These are phyloP conservation scores for Bellardia bayeri DNA, from an alignment of 2,888 invertebrate genomes.

Conservation along the genomic window DNA sequence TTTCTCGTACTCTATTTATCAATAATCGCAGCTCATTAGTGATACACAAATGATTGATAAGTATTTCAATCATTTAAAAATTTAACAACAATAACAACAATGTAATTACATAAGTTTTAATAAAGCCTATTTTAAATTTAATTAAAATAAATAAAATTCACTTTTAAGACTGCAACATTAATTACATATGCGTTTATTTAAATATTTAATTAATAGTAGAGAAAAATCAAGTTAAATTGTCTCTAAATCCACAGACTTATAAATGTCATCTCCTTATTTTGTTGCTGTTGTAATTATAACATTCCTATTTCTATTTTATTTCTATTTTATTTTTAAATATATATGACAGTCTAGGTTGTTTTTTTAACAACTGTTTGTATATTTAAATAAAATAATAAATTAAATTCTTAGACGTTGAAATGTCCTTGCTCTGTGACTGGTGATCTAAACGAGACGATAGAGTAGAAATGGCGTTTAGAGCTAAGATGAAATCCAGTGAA, in stretches of 20 bases:
- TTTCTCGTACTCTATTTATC: too few relatives aligned
- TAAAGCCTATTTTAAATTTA: neutral
- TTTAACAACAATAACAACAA: neutral
- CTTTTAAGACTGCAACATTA: neutral
- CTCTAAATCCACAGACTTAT: conserved; percentile 11
- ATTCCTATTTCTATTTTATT: too few relatives aligned
- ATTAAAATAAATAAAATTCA: neutral
- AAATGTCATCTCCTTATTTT: conserved; percentile 29
- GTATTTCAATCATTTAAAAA: too few relatives aligned
- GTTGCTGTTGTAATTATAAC: conserved; percentile 17
- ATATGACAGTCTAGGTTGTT: neutral
- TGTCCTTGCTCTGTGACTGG: conserved; percentile 29
- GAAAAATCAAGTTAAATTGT: conserved; percentile 8
- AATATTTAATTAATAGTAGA: neutral
- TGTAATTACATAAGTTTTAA: neutral
- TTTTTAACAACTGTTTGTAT: neutral
- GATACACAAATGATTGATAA: too few relatives aligned
- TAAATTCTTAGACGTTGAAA: conserved; percentile 39
- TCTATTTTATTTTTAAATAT: conserved; percentile 28
- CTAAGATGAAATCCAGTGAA: conserved; percentile 43
- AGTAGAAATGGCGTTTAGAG: conserved; percentile 26
- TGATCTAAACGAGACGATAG: conserved; percentile 22
- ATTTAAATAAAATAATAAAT: conserved; percentile 58
- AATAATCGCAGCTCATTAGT: too few relatives aligned
- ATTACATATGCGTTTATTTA: neutral